These are phyloP conservation scores for Cancer borealis DNA, from an alignment of 2,888 invertebrate genomes.

Conservation along the genomic window DNA sequence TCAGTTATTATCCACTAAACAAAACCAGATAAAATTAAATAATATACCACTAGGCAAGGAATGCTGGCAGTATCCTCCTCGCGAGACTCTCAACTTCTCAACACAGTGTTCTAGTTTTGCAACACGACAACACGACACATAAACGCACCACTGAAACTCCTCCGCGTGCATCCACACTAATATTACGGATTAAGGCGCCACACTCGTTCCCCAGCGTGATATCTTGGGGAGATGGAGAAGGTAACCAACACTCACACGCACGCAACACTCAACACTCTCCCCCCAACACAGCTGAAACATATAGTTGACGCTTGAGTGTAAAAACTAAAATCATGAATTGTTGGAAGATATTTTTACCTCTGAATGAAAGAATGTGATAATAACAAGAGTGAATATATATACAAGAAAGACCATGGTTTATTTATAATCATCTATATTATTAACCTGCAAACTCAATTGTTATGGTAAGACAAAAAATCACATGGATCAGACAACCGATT, in stretches of 20 bases:
- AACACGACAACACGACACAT: not conserved
- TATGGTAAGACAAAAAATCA: too few species aligned
- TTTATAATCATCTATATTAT: too few species aligned
- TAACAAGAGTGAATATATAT: not conserved
- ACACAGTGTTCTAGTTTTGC: not conserved
- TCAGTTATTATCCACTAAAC: not conserved
- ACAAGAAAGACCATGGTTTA: not conserved
- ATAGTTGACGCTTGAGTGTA: not conserved
- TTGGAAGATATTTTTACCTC: not conserved
- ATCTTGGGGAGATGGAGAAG: not conserved
- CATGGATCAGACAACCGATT: too few species aligned
- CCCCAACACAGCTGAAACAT: not conserved
- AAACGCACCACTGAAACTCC: not conserved
- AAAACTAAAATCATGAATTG: not conserved
- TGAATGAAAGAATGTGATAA: not conserved
- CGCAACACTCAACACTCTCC: not conserved
- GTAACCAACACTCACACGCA: not conserved
- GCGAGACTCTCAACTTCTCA: not conserved
- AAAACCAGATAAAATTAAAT: not conserved
- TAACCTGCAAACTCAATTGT: too few species aligned
- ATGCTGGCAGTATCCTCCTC: not conserved
- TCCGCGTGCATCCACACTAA: not conserved
- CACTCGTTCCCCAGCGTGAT: not conserved
- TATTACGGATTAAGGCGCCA: not conserved
- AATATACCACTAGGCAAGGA: not conserved